Percentiles rank a stretch among this genome's conserved stretches.
phyloP scores from a whole-genome alignment of 2,888 invertebrate genomes.

The Eristalis arbustorum region DNA sequence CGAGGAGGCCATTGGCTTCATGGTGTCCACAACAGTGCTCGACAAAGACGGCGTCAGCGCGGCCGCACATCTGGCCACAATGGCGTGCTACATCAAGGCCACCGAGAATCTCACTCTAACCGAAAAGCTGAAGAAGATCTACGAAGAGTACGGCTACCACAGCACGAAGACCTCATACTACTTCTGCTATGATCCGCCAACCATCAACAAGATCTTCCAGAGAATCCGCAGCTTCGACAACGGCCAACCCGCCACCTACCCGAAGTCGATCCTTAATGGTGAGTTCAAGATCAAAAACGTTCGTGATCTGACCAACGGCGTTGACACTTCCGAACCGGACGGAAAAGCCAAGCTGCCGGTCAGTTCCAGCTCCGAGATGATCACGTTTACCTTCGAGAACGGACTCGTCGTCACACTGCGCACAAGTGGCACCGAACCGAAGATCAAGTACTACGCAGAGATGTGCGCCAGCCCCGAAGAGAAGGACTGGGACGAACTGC shows the following conservation, averaged over 20 bases:
- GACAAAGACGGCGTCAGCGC: slow-evolving; percentile 99
- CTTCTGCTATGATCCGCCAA: slow-evolving; percentile 88
- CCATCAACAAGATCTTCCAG: slow-evolving; percentile 89
- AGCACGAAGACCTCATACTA: slow-evolving; percentile 93
- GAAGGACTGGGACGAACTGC: slow-evolving; percentile 84
- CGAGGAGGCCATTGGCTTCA: slow-evolving; percentile 99
- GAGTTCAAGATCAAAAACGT: slow-evolving; percentile 86
- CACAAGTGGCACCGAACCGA: slow-evolving; percentile 99
- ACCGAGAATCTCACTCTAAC: slow-evolving; percentile 82
- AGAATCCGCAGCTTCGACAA: slow-evolving; percentile 87
- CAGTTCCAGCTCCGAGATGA: slow-evolving; percentile 90
- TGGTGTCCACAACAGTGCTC: slow-evolving; percentile 93
- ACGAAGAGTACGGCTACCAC: slow-evolving; percentile 93
- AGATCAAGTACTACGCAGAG: slow-evolving; percentile 99
- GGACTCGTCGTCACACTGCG: slow-evolving; percentile 93
- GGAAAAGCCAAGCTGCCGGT: slow-evolving; percentile 86
- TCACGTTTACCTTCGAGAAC: slow-evolving; percentile 94
- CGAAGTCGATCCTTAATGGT: slow-evolving; percentile 83
- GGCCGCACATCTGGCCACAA: slow-evolving; percentile 88
- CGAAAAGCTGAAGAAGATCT: slow-evolving; percentile 87
- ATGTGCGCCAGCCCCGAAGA: slow-evolving; percentile 86
- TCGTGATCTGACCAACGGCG: slow-evolving; percentile 90
- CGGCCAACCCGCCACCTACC: slow-evolving; percentile 84
- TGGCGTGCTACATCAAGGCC: slow-evolving; percentile 86
- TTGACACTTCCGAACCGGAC: slow-evolving; percentile 86